Conservation (phyloP, 2,113 vertebrate genomes). For the Serinus canaria region DNA sequence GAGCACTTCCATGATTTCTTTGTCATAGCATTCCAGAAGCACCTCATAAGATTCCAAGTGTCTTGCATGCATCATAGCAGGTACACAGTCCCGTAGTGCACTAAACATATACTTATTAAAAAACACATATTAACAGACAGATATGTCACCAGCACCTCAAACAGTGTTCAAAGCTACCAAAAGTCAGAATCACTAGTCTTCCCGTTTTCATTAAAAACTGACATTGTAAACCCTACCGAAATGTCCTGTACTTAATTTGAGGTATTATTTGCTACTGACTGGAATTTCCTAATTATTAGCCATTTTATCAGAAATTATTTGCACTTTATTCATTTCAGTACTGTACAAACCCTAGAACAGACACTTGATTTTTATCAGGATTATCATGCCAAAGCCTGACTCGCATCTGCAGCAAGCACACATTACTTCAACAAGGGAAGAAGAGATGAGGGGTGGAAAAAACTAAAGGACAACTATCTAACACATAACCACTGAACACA, state of each 20-base stretch:
- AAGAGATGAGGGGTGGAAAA: neutral
- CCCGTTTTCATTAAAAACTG: neutral
- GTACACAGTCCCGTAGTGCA: constrained; percentile 91
- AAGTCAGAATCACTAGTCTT: neutral
- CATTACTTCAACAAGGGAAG: neutral
- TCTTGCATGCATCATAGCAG: constrained; percentile 88
- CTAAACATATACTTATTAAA: constrained; percentile 94
- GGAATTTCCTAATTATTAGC: neutral
- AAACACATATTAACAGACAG: neutral
- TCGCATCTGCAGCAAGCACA: neutral
- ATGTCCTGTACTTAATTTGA: neutral
- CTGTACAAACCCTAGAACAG: neutral
- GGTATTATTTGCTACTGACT: neutral
- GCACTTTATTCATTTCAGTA: neutral
- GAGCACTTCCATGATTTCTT: constrained; percentile 93
- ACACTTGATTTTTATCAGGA: neutral
- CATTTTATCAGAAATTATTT: neutral
- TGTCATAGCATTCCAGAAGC: constrained; percentile 91
- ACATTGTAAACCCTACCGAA: neutral
- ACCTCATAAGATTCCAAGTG: constrained; percentile 89
- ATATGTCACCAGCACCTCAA: neutral
- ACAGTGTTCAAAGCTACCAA: neutral
- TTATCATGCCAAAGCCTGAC: neutral
- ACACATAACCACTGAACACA: neutral
- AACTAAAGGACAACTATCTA: neutral